Base-by-base conservation (phyloP, 2,113 vertebrate genomes). In the Strigops habroptila region DNA sequence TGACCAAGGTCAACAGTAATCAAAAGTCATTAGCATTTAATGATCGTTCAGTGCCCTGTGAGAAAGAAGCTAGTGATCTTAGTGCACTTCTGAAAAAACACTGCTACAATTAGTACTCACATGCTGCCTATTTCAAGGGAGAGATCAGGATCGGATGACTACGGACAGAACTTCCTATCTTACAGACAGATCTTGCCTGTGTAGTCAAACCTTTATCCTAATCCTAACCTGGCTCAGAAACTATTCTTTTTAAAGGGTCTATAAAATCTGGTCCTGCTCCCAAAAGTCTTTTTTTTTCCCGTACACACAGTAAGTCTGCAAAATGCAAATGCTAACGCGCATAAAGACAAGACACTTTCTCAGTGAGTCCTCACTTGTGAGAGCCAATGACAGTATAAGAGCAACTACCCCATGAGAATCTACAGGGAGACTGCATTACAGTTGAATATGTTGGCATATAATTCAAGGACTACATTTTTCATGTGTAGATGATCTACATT, bases 1-100 rank as follows among this genome's bases (percentile, higher is more conserved):
- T 96, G 95, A 93, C 86, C 35, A 55, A 96, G 96, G 96, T 97
- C 96, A 97, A 76, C 81, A 60, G 93, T 95, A 97, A 97, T 96
- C 96, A 96, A 94, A 96, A 96, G 96, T 97, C 93, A 96, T 97
- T 97, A 96, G 96, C 96, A 97, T 95, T 93, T 97, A 96, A 97
- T 94, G 96, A 95, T 97, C 24, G 2, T 85, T 82, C 41, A 4
- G 83, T 93, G 93, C 88, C 91, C 91, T 74, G 37, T 92, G 91
- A 96, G 91, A 95, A 94, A 84, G 90, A 91, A 91, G 52, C 88
- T 27, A 92, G 82, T 84, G 92, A 96, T 96, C 92, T 65, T n/a
- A 7, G 31, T 23, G 44, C 62, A 89, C 82, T 88, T 71, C 86
- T 90, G 86, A 84, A 90, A 95, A 94, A 31, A 4, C 68, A 93